A percentile compares a stretch with the other conserved stretches of the same genome.
These are phyloP conservation scores for Beroe ovata DNA, from an alignment of 37 sponge, comb jelly and placozoan genomes.

Conservation along the genomic window DNA sequence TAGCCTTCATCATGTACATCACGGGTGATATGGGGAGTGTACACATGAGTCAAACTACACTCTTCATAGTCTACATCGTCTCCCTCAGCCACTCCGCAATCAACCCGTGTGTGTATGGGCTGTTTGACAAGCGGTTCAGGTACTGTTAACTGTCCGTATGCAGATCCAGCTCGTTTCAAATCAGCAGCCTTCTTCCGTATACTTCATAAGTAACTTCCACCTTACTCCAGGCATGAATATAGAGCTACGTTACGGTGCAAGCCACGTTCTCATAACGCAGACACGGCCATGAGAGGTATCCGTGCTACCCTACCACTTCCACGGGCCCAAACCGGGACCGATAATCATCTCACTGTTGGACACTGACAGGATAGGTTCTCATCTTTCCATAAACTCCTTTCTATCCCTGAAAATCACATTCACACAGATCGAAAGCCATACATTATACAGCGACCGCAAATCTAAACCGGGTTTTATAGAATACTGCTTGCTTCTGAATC, in stretches of 20 bases:
- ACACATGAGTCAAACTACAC: neutral
- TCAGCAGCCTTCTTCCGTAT: neutral
- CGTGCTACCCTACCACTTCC: too few relatives aligned
- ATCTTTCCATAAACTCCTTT: too few relatives aligned
- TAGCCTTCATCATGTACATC: conserved; percentile 6
- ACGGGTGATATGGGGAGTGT: neutral
- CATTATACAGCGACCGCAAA: too few relatives aligned
- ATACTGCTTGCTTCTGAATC: too few relatives aligned
- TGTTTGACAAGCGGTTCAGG: conserved; percentile 51
- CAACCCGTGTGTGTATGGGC: conserved; percentile 36
- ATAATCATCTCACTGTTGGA: too few relatives aligned
- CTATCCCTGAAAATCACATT: too few relatives aligned
- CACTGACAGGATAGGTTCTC: too few relatives aligned
- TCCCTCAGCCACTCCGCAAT: conserved; percentile 44
- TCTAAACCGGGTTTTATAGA: too few relatives aligned
- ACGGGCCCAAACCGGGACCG: too few relatives aligned
- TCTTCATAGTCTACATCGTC: conserved; percentile 19
- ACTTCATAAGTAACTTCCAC: too few relatives aligned
- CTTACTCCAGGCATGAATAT: neutral
- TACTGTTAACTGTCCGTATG: neutral
- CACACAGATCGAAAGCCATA: too few relatives aligned
- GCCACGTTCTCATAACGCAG: neutral
- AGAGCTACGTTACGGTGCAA: neutral
- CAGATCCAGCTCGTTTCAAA: neutral
- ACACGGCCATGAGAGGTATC: neutral